Evolutionary conservation across 2,113 vertebrate genomes (phyloP), one percentile per base, ranked within the genome.

Genomic region (Patagioenas fasciata): DNA sequence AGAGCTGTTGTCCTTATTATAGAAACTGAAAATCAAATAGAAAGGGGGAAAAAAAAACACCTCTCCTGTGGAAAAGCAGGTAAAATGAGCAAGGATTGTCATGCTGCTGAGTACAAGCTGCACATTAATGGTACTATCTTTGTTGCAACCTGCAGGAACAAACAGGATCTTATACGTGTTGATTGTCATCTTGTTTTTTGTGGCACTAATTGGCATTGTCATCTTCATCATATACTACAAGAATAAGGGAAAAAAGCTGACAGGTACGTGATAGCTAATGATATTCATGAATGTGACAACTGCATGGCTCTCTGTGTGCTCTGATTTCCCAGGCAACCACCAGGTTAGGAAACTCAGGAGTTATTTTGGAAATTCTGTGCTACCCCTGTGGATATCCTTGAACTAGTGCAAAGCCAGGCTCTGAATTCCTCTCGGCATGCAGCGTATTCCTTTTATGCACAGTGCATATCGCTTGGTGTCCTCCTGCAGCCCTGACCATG

Each of bases 231-330:
- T 98, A 21, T 98, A 96, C 93, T 98, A 97, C 53, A 97, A 96
- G 91, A 98, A 98, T n/a, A 97, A 98, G 69, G 97, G 97, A 36
- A 98, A 98, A 78, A 88, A 93, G 18, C 78, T 98, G 32, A 98
- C 97, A 98, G 98, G 98, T 98, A 98, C 0, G 47, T 93, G 71
- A 26, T 13, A 69, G 54, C 64, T 96, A 40, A 60, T 25, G 11
- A 13, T 72, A 31, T 40, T 85, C 26, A 5, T 56, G 66, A 74
- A 31, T 62, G 48, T 67, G 66, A 67, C 20, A 90, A 0, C 36
- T 57, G 11, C 9, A 5, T 67, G 70, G 60, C 36, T 28, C 44
- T n/a, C 47, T 73, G 12, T 56, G 48, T 5, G 0, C 36, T 57
- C 81, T 64, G 34, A 25, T 77, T 87, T 93, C 15, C 9, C 9